Base-by-base conservation (phyloP, 2,113 vertebrate species). In the Xiphias gladius region DNA sequence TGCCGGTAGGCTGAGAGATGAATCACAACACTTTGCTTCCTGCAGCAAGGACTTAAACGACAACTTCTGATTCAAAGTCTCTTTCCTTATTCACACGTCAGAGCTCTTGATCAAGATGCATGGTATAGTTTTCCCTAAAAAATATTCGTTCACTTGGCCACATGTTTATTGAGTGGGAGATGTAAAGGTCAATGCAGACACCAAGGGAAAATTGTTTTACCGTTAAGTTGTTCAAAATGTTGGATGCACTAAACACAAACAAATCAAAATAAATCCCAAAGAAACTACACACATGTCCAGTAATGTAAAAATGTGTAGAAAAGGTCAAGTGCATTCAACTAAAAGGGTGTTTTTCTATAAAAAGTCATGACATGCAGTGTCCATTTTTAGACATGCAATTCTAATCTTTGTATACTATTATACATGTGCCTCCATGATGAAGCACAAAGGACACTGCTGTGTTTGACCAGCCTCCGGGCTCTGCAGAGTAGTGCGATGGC, bases 371-470 rank as follows among this genome's bases (percentile, higher is more conserved):
- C 32, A 17, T 52, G n/a, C 8, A 48, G 19, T 32, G 1, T 52
- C 4, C 1, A 24, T 32, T 63, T 80, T 72, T 30, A 41, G 67
- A 30, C 11, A 20, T 50, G 39, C 26, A 35, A 24, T 65, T 58
- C 5, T n/a, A 22, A 37, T 72, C 10, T 48, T 35, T 64, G 41
- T 13, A 41, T 24, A 41, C 20, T 35, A 28, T 65, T 26, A 57
- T 35, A 30, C 59, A 76, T 67, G 52, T 52, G 50, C 67, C 41
- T 76, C 12, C 24, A 48, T 35, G 54, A 41, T 69, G 28, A 54
- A n/a, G 43, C 52, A 83, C 30, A 82, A 80, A 84, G 61, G 54
- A 41, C 22, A 67, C 54, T 80, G 66, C 71, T 82, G 80, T 86
- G 73, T 79, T 63, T 37, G 20, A 78, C 55, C 24, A 43, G 67